These are phyloP conservation scores for Helogale parvula DNA, from an alignment of 2,113 vertebrate species.

Conservation along the genomic window DNA sequence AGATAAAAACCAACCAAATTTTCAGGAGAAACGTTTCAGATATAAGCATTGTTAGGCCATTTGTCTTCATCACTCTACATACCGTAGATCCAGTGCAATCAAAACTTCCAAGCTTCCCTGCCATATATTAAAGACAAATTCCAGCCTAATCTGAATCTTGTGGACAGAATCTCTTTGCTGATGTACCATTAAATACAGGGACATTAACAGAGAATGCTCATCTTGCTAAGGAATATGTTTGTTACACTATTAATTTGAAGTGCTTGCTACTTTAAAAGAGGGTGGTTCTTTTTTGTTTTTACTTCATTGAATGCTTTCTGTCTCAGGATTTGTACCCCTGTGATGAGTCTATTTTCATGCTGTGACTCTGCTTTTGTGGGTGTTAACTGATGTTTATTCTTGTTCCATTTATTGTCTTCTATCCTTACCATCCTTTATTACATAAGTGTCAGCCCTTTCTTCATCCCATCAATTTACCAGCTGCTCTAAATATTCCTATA, in stretches of 20 bases:
- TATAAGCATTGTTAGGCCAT: neutral
- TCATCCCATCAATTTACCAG: neutral
- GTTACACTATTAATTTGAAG: slow-evolving; percentile 30
- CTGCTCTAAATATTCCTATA: slow-evolving; percentile 27
- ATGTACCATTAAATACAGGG: neutral
- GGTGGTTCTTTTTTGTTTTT: neutral
- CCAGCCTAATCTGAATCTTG: neutral
- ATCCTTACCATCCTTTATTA: neutral
- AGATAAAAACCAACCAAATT: neutral
- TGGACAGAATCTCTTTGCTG: neutral
- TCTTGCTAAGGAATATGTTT: neutral
- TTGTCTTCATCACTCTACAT: neutral
- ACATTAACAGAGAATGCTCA: neutral
- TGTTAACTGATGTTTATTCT: slow-evolving; percentile 7
- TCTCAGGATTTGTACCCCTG: neutral
- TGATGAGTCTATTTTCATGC: neutral
- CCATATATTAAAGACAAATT: neutral
- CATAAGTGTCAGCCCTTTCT: slow-evolving; percentile 23
- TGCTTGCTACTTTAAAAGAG: neutral
- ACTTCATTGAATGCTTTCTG: slow-evolving; percentile 13
- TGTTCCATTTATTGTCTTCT: slow-evolving; percentile 24
- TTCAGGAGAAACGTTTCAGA: slow-evolving; percentile 6
- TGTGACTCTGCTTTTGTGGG: neutral
- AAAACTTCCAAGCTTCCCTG: neutral
- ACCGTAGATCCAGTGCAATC: neutral